Evolutionary conservation across 2,888 invertebrate species (phyloP).

Genomic region (Brenthis hecate): DNA sequence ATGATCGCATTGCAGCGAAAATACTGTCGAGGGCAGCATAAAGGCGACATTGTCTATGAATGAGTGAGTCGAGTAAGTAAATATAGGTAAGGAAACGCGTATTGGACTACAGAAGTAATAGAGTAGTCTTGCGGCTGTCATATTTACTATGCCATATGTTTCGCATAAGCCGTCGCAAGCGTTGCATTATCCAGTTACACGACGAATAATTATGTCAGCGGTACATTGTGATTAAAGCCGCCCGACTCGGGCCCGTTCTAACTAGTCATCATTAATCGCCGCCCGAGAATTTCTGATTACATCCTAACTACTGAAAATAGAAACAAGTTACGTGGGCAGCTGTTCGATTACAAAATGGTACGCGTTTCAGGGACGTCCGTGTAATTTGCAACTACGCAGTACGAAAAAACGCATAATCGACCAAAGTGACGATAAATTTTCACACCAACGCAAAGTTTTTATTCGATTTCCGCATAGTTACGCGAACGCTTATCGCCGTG

Average conservation of each 20-base stretch:
- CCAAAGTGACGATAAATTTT: conserved; percentile 72
- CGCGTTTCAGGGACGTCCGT: conserved; percentile 64
- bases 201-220: conserved; percentile 75
- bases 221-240: conserved; percentile 60
- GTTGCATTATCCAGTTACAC: conserved; percentile 67
- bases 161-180: conserved; percentile 62
- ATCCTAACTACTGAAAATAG: conserved; percentile 66
- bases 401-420: conserved; percentile 67
- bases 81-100: conserved; percentile 47
- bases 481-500: conserved; percentile 64
- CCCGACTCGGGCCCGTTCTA: conserved; percentile 52
- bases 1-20: conserved; percentile 52
- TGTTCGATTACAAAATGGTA: conserved; percentile 62
- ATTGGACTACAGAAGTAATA: conserved; percentile 66
- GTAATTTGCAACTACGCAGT: conserved; percentile 62
- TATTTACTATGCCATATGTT: conserved; percentile 63
- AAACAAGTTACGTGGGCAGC: conserved; percentile 73
- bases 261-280: conserved; percentile 39
- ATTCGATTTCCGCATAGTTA: conserved; percentile 77
- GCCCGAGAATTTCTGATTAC: conserved; percentile 62
- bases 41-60: conserved; percentile 61
- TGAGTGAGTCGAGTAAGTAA: conserved; percentile 54
- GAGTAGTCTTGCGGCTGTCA: conserved; percentile 57
- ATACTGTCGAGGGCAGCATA: conserved; percentile 53
- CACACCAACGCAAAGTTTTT: conserved; percentile 73